Conservation (phyloP, 1,140 invertebrate genomes). For the Heterodera schachtii region DNA sequence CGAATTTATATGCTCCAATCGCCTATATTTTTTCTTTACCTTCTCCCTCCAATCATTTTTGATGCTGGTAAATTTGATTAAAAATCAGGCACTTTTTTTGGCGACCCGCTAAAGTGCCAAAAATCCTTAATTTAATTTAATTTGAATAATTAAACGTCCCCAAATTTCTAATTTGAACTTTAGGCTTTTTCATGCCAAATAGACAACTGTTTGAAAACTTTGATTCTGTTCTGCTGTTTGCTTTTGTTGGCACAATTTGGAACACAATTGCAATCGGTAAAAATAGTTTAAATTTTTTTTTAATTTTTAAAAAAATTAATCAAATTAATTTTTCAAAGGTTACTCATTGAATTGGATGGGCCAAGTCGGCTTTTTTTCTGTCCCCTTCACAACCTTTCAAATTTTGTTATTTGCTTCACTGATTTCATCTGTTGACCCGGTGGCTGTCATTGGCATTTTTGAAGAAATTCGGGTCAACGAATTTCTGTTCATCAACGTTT, state of each 20-base stretch:
- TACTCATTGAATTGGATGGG: slow-evolving; percentile 32
- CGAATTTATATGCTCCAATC: slow-evolving; percentile 44
- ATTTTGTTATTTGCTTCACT: slow-evolving; percentile 87
- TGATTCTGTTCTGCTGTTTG: slow-evolving; percentile 90
- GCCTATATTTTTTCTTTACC: slow-evolving; percentile 59
- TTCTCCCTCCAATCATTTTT: slow-evolving; percentile 68
- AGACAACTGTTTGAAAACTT: slow-evolving; percentile 90
- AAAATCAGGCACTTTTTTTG: slow-evolving; percentile 68
- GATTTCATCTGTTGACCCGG: slow-evolving; percentile 96
- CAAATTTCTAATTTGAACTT: slow-evolving; percentile 9
- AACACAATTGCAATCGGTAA: slow-evolving; percentile 59
- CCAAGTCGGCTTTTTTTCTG: slow-evolving; percentile 43
- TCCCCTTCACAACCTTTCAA: slow-evolving; percentile 75
- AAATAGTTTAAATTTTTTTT: neutral
- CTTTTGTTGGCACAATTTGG: slow-evolving; percentile 76
- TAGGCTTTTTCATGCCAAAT: slow-evolving; percentile 96
- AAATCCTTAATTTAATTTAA: too few relatives aligned
- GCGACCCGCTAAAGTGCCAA: too few relatives aligned
- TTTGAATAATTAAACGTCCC: too few relatives aligned
- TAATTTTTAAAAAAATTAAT: neutral
- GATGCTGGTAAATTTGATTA: slow-evolving; percentile 89
- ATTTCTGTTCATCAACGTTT: slow-evolving; percentile 97
- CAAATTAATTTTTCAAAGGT: slow-evolving; percentile 10
- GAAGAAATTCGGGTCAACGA: slow-evolving; percentile 78
- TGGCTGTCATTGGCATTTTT: slow-evolving; percentile 74